Percentiles rank a stretch among this genome's conserved stretches.
phyloP scores from a whole-genome alignment of 2,113 vertebrate species.

The Malurus alboscapulatus region DNA sequence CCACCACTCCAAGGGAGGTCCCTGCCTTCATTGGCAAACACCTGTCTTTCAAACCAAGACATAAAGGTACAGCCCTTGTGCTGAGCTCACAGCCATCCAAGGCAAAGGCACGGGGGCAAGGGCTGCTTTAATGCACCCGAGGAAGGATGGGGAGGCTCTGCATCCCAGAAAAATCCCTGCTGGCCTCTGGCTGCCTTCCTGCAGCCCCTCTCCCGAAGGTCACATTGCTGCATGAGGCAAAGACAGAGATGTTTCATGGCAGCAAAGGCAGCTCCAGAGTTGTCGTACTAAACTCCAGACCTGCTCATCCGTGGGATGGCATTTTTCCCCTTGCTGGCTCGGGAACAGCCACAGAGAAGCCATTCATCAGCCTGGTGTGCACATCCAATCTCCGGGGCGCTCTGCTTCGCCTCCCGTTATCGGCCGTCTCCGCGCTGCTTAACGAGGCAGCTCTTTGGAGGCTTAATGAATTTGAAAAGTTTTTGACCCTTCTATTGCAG shows the following conservation, averaged over 20 bases:
- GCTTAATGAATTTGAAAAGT: neutral
- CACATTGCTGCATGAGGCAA: neutral
- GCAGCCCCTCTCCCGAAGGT: neutral
- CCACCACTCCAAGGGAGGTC: no score
- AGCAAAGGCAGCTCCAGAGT: neutral
- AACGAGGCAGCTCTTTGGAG: neutral
- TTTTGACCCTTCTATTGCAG: constrained; percentile 24
- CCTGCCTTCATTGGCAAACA: no score
- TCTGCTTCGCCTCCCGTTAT: constrained; percentile 1
- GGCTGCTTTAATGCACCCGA: neutral
- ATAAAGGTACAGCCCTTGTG: no score
- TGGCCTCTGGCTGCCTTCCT: neutral
- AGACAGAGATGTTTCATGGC: neutral
- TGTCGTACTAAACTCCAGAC: neutral
- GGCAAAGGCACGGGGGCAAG: neutral
- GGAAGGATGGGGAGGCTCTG: neutral
- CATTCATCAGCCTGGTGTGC: neutral
- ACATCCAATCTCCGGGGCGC: constrained; percentile 19
- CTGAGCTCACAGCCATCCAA: rapidly evolving
- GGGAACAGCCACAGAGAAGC: constrained; percentile 12
- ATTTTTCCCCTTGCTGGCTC: constrained; percentile 1
- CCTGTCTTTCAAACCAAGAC: no score
- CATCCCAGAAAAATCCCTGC: neutral
- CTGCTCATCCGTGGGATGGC: constrained; percentile 5
- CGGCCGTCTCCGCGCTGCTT: neutral